Base-by-base conservation (phyloP, 2,113 vertebrate genomes). In the Gambusia affinis region DNA sequence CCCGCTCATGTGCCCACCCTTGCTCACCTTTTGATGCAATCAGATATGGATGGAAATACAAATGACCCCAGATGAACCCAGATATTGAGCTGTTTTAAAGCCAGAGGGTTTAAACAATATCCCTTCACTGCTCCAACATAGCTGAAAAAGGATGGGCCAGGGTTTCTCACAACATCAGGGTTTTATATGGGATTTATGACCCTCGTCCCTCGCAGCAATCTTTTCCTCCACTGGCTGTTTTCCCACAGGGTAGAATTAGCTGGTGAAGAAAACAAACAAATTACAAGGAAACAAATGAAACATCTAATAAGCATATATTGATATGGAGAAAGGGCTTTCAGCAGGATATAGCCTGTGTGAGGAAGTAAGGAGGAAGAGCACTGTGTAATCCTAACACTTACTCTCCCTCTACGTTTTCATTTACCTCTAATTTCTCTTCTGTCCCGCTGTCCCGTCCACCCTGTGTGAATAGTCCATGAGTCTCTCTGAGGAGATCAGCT, bases 11-110 rank as follows among this genome's bases (percentile, higher is more conserved):
- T 80, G 80, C 76, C 80, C 85, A 85, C 71, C 73, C 44, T 61
- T 67, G 67, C 83, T 88, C 85, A 78, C 84, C 87, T 79, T 76
- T 69, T 60, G 82, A 91, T 92, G 85, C 70, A 79, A 83, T 87
- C 88, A 93, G 92, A 93, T 94, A 92, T 92, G 85, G 91, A 94
- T 94, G 91, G 90, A 92, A 93, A 90, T 93, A 92, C 86, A 89
- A 90, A 92, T 75, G 88, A 93, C 91, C 92, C 75, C 76, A 68
- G 76, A 83, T 91, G 88, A 91, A 91, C 90, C 87, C 80, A 85
- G 87, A 87, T 94, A 93, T 92, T 85, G 88, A 94, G 90, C 84
- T 63, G 85, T 91, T 94, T 91, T 82, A 91, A 91, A 91, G 89
- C 91, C 75, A n/a, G 63, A 85, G 91, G 90, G 90, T 89, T 93